phyloP scores from a whole-genome alignment of 2,113 vertebrate genomes.

The Cyrtonyx montezumae region DNA sequence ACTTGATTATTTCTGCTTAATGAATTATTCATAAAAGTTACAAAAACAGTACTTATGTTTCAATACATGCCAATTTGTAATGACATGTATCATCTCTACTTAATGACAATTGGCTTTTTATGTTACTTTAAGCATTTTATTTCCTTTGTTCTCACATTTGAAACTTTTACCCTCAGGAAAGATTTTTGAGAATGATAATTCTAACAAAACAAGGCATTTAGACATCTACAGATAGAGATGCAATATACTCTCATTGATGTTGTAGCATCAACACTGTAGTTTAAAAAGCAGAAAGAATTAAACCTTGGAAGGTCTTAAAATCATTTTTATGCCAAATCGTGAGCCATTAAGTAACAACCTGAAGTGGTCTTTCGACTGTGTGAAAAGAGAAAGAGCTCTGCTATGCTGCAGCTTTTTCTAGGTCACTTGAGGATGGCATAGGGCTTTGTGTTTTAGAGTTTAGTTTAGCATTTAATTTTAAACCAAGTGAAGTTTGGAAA shows the following conservation, averaged over 20 bases:
- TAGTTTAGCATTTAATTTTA: conserved; percentile 1
- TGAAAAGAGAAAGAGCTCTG: neutral
- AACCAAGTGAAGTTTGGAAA: neutral
- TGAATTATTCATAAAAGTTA: conserved; percentile 45
- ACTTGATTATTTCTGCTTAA: conserved; percentile 43
- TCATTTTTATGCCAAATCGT: conserved; percentile 17
- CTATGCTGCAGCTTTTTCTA: neutral
- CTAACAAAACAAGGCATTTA: neutral
- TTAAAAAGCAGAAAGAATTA: conserved; percentile 21
- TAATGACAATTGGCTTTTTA: conserved; percentile 20
- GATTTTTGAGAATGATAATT: conserved; percentile 18
- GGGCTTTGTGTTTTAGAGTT: neutral
- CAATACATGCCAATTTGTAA: conserved; percentile 47
- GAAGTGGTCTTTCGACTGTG: neutral
- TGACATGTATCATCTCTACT: conserved; percentile 3
- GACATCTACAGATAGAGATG: neutral
- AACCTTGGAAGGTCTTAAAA: neutral
- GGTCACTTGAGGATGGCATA: neutral
- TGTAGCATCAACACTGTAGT: neutral
- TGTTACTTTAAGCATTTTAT: conserved; percentile 16
- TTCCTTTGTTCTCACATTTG: conserved; percentile 17
- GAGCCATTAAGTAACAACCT: conserved; percentile 5
- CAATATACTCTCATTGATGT: neutral
- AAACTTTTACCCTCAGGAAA: conserved; percentile 33
- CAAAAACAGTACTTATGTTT: conserved; percentile 46